These are phyloP conservation scores for Todiramphus saurophagus DNA, from an alignment of 2,113 vertebrate species.

Conservation along the genomic window DNA sequence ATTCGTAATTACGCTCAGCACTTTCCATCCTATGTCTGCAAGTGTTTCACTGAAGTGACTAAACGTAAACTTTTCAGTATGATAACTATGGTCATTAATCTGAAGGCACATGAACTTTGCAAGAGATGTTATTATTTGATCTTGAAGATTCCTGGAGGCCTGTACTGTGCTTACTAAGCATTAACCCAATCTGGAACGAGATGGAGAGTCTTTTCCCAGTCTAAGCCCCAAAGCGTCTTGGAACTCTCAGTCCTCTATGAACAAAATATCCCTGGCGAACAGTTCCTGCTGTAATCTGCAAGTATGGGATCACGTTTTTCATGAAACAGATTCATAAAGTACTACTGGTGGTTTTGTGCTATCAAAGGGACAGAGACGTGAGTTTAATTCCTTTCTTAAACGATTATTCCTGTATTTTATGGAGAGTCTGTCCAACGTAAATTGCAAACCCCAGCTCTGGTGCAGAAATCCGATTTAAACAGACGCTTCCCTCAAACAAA, in stretches of 20 bases:
- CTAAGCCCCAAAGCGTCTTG: not conserved
- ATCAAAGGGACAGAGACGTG: not conserved
- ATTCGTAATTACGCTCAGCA: not conserved
- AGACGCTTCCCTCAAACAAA: not conserved
- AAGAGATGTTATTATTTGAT: not conserved
- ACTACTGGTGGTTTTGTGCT: not conserved
- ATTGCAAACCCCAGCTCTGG: not conserved
- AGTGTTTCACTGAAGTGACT: not conserved
- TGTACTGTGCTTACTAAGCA: not conserved
- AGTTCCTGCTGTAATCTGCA: not conserved
- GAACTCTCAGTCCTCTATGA: not conserved
- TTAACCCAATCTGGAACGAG: not conserved
- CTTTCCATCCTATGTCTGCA: not conserved
- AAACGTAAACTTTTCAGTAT: not conserved
- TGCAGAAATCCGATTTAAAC: not conserved
- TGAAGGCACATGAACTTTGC: not conserved
- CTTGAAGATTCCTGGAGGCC: not conserved
- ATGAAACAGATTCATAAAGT: not conserved
- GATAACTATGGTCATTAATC: not conserved
- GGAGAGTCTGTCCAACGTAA: not conserved
- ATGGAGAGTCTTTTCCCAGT: not conserved
- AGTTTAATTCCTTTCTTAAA: not conserved
- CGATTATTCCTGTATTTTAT: not conserved
- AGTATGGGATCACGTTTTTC: not conserved
- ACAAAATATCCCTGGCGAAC: not conserved